Evolutionary conservation across 2,797 vertebrate genomes (phyloP), one percentile per base, ranked within the genome.

Genomic region (Crax fasciolata): DNA sequence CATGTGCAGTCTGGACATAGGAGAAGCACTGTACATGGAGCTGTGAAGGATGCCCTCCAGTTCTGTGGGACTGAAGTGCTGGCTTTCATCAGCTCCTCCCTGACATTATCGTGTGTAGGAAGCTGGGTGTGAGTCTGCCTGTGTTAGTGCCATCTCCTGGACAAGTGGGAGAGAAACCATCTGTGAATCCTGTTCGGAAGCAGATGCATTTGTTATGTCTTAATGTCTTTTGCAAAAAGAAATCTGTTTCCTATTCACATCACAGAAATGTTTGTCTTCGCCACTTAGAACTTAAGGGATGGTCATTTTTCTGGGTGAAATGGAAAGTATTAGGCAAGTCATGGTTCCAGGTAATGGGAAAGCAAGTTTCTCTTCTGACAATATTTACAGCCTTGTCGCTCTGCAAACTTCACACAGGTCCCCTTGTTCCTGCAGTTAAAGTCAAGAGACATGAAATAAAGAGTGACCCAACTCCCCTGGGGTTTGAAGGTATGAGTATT

Each of bases 401-500:
- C 87, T 95, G 86, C 97, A 85, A 97, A 78, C 96, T 97, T 93
- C 79, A 95, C 92, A 97, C 98, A 99, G 99, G 99, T 98, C 98
- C 99, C 78, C 98, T 99, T 93, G 98, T 98, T 96, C 98, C 98
- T 97, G 98, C 98, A 96, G 98, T 98, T 98, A 99, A 99, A 98
- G 98, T 98, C 98, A 99, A 99, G 98, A 98, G 99, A 96, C 99
- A 99, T 81, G 98, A 99, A 97, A 99, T 99, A 97, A 99, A 99
- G 98, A 99, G 99, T 92, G 99, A 99, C 88, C 99, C 99, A 92
- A 99, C 99, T 77, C 99, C 99, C 3, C 97, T 99, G 87, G 99
- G 99, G 97, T 99, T 98, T 96, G 99, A 99, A 99, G 99, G 99
- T 99, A 99, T 86, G 93, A 92, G 27, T 89, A 58, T 95, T 94